These are phyloP conservation scores for Helicoverpa zea DNA, from an alignment of 1,140 invertebrate genomes.

Conservation along the genomic window DNA sequence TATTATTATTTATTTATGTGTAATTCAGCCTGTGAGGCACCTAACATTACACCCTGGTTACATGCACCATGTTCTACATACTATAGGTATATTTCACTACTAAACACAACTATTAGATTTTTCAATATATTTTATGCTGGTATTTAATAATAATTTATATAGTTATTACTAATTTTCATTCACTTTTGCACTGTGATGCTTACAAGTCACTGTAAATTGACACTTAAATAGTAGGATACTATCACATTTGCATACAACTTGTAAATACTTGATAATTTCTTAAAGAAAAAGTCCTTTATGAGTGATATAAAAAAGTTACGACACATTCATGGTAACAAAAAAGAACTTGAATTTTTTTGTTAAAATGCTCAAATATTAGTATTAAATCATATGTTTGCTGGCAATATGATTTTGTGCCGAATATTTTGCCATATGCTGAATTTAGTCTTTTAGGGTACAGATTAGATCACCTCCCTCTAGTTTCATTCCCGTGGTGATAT, in stretches of 20 bases:
- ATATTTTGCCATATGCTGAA: conserved; percentile 23
- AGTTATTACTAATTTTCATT: conserved; percentile 22
- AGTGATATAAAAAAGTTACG: conserved; percentile 33
- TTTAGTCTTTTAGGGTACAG: conserved; percentile 92
- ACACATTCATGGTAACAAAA: conserved; percentile 19
- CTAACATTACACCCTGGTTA: conserved; percentile 35
- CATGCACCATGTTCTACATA: conserved; percentile 14
- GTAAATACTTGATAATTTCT: conserved; percentile 19
- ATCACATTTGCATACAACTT: conserved; percentile 32
- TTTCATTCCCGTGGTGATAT: conserved; percentile 95
- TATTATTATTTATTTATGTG: not conserved
- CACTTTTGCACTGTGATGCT: conserved; percentile 44
- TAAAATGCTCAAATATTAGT: not conserved
- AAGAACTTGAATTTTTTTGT: not conserved
- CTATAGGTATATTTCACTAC: not conserved
- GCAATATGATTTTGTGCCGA: conserved; percentile 24
- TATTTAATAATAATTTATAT: conserved; percentile 24
- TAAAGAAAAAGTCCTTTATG: conserved; percentile 42
- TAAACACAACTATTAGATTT: conserved; percentile 31
- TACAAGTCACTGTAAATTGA: conserved; percentile 24
- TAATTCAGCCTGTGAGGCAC: conserved; percentile 5
- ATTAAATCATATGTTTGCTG: not conserved
- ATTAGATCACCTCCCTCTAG: conserved; percentile 98
- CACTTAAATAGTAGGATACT: conserved; percentile 32
- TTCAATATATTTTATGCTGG: not conserved